Evolutionary conservation across 2,888 invertebrate genomes (phyloP).

Genomic region (Morpho deidamia): DNA sequence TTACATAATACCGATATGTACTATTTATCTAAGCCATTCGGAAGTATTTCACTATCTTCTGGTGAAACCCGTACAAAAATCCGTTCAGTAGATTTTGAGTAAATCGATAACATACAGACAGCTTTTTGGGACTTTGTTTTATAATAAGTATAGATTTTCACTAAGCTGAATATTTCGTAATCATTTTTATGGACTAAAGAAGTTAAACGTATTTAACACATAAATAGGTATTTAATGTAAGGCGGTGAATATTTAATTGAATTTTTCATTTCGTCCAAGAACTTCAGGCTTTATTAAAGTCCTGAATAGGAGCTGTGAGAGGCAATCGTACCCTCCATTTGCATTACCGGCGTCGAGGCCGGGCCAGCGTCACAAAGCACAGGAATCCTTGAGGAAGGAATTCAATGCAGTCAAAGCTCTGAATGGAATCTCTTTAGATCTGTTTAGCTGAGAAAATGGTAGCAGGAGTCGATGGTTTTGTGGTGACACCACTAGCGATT

Average conservation of each 20-base stretch:
- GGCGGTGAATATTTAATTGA: conserved; percentile 19
- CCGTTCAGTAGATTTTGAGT: too few relatives aligned
- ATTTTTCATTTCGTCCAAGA: conserved; percentile 19
- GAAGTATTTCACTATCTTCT: too few relatives aligned
- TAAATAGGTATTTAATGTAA: background rate
- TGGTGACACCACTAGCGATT: background rate
- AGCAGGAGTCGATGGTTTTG: conserved; percentile 6
- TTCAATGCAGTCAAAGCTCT: conserved; percentile 21
- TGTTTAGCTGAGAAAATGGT: conserved; percentile 12
- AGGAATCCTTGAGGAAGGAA: conserved; percentile 19
- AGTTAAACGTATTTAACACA: conserved; percentile 1
- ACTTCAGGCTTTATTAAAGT: conserved; percentile 22
- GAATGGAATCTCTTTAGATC: conserved; percentile 17
- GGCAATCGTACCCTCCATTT: conserved; percentile 24
- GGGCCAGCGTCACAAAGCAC: conserved; percentile 17
- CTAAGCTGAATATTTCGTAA: too few relatives aligned
- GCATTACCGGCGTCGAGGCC: conserved; percentile 17
- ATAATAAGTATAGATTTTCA: too few relatives aligned
- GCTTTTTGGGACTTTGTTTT: too few relatives aligned
- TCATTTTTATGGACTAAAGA: background rate
- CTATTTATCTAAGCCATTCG: too few relatives aligned
- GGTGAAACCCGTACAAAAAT: too few relatives aligned
- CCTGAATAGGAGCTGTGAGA: conserved; percentile 21
- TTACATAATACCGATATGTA: too few relatives aligned
- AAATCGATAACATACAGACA: too few relatives aligned